Evolutionary conservation across 2,113 vertebrate species (phyloP), one percentile per base, ranked within the genome.

Genomic region (Eptatretus burgeri): DNA sequence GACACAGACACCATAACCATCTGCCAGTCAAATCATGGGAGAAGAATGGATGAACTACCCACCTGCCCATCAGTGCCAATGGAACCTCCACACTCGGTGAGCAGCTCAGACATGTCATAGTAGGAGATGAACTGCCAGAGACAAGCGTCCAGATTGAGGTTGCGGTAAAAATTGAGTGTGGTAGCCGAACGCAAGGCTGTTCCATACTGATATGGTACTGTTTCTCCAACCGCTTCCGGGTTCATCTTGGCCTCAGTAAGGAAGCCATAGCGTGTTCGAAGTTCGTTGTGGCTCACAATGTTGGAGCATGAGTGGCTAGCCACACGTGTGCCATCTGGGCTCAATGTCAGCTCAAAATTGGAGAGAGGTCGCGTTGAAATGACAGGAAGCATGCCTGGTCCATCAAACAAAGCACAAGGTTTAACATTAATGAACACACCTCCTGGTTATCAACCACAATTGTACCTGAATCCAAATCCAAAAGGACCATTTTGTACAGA

Each of bases 271-370:
- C 77, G 80, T 2, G 87, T 93, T 71, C 73, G 79, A 56, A 91
- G 81, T 78, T 93, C 85, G 1, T 72, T 73, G 66, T 77, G 77
- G 71, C 93, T 82, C 52, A 89, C 69, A 63, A 95, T 69, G 73
- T 93, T 95, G 68, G 88, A 95, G 72, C 87, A 95, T 66, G 77
- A 84, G 71, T 93, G 87, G 74, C 84, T 84, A 49, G 82, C 87
- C 11, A 79, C 80, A 9, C 85, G 80, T 1, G 80, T 82, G 51
- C 88, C 85, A 14, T 93, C 85, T 0, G 79, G 83, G 66, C 87
- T 91, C 20, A 95, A 81, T 1, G 82, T 88, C 69, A 89, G 75
- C 64, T 95, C 83, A 52, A 93, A 86, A 75, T 87, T 89, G 69
- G 76, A 83, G 64, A 95, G 80, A 13, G 82, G 76, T 11, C 81